phyloP scores from a whole-genome alignment of 1,140 invertebrate genomes.

The Papilio machaon region DNA sequence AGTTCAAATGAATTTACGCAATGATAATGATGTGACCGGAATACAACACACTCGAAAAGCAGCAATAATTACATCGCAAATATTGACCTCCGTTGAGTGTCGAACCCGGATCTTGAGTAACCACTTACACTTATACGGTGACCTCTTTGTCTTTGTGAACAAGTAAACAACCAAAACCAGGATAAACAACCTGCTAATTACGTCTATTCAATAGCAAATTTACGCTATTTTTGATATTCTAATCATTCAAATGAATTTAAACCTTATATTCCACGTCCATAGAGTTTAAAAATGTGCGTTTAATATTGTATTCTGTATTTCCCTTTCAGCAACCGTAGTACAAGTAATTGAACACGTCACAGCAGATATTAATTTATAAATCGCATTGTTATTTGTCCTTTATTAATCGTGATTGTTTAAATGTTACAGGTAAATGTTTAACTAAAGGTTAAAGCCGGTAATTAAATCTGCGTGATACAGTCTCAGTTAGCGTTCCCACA shows the following conservation, averaged over 20 bases:
- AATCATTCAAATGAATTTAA: constrained; percentile 1
- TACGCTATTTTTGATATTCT: constrained; percentile 2
- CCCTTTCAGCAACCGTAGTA: not conserved
- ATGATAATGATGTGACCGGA: constrained; percentile 17
- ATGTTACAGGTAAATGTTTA: constrained; percentile 43
- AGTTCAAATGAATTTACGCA: constrained; percentile 19
- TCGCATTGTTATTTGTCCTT: constrained; percentile 35
- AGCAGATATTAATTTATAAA: constrained; percentile 33
- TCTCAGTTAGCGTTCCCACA: constrained; percentile 52
- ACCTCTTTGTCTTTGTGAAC: constrained; percentile 24
- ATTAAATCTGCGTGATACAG: constrained; percentile 57
- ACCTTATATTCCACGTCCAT: not conserved
- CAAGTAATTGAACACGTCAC: constrained; percentile 30
- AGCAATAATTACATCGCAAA: constrained; percentile 22
- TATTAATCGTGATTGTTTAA: constrained; percentile 39
- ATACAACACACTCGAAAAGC: constrained; percentile 6
- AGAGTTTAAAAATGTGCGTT: not conserved
- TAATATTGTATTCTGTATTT: not conserved
- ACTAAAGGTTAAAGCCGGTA: constrained; percentile 48
- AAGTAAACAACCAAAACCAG: constrained; percentile 21
- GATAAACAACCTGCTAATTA: constrained; percentile 21
- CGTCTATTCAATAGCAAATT: constrained; percentile 14
- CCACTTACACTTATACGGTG: not conserved
- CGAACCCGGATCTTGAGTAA: constrained; percentile 23
- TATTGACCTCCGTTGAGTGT: constrained; percentile 19